Conservation (phyloP, 2,113 vertebrate genomes). For the Gorilla gorilla region DNA sequence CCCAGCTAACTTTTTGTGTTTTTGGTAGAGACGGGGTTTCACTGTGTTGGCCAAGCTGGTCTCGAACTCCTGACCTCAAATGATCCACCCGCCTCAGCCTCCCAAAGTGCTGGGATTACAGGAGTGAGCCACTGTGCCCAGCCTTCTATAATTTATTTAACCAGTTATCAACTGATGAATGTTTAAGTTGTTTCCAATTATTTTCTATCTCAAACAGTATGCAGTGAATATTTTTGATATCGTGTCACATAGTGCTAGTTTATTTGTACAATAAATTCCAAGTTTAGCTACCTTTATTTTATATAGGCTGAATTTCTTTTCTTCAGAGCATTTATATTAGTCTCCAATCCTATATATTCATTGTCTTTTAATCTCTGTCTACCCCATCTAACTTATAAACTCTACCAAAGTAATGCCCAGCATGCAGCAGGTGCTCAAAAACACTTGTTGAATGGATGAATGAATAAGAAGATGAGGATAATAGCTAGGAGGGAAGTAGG, state of each 20-base stretch:
- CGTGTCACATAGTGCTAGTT: background rate
- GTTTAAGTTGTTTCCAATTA: conserved; percentile 13
- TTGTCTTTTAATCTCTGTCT: conserved; percentile 11
- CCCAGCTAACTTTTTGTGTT: too few relatives aligned
- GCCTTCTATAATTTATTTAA: background rate
- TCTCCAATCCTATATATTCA: conserved; percentile 14
- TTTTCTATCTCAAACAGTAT: conserved; percentile 11
- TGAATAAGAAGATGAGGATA: conserved; percentile 42
- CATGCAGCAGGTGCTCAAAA: background rate
- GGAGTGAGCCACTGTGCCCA: too few relatives aligned
- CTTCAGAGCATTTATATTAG: conserved; percentile 16
- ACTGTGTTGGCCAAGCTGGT: too few relatives aligned
- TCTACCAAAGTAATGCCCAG: conserved; percentile 18
- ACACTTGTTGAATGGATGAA: conserved; percentile 37
- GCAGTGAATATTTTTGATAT: background rate
- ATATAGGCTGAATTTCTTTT: background rate
- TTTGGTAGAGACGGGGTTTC: too few relatives aligned
- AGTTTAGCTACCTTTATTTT: conserved; percentile 47
- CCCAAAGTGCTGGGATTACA: too few relatives aligned
- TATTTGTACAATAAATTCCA: conserved; percentile 46
- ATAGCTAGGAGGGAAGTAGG: conserved; percentile 15
- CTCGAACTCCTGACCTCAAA: too few relatives aligned
- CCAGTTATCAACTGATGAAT: background rate
- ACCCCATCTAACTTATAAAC: conserved; percentile 15
- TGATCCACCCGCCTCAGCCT: too few relatives aligned